Conservation (phyloP, 2,888 invertebrate species). For the Schrankia costaestrigalis region DNA sequence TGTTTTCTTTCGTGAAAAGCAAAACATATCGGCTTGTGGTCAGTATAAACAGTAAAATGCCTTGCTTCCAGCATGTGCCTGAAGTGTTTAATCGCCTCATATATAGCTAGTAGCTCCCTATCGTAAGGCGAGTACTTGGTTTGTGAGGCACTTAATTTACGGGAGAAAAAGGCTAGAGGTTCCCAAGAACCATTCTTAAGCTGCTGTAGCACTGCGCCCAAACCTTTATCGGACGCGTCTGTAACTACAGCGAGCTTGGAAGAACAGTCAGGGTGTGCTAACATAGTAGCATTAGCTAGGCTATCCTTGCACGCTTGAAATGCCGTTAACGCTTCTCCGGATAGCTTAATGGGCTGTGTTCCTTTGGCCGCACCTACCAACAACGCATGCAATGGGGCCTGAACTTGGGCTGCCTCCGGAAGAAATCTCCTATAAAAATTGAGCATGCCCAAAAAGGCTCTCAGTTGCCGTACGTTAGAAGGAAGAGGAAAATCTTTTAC, state of each 20-base stretch:
- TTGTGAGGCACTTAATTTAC: constrained; percentile 5
- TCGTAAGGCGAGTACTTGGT: constrained; percentile 7
- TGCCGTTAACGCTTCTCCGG: too few relatives aligned
- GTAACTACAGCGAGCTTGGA: too few relatives aligned
- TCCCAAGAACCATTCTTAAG: not conserved
- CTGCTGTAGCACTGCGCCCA: too few relatives aligned
- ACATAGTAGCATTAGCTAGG: too few relatives aligned
- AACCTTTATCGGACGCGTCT: too few relatives aligned
- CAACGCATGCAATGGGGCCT: not conserved
- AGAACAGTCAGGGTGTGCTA: too few relatives aligned
- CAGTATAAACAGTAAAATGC: constrained; percentile 20
- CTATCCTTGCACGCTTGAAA: too few relatives aligned
- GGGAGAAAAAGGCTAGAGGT: constrained; percentile 6
- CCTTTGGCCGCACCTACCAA: too few relatives aligned
- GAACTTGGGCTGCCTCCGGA: not conserved
- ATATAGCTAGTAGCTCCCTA: constrained; percentile 8
- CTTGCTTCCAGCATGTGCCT: constrained; percentile 7
- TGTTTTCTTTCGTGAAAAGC: constrained; percentile 29
- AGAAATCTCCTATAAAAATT: not conserved
- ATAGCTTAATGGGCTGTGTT: too few relatives aligned
- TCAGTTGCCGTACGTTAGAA: not conserved
- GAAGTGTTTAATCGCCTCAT: too few relatives aligned
- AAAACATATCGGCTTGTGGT: constrained; percentile 33
- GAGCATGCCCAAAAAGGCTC: not conserved
- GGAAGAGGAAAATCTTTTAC: too few relatives aligned